Evolutionary conservation across 2,888 invertebrate genomes (phyloP), one percentile per base, ranked within the genome.

Genomic region (Hylaea fasciaria): DNA sequence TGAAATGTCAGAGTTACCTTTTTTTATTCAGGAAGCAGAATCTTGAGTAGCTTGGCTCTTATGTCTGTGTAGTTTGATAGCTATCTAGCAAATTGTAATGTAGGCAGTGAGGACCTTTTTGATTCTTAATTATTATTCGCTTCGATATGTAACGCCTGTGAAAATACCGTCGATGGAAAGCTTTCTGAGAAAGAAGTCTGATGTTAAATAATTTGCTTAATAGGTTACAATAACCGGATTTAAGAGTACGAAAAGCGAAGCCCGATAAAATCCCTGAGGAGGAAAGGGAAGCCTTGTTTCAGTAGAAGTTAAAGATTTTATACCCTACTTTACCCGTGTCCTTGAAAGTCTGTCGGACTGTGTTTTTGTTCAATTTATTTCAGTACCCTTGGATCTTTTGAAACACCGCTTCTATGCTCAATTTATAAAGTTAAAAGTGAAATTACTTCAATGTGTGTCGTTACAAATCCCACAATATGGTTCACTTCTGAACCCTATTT

Each of bases 271-370:
- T 57, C 56, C 61, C 48, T 7, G 22, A 46, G 39, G 56, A 44
- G 7, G 51, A 55, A 44, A 44, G 14, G 50, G 44, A 57, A 41
- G 28, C 52, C 47, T 43, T 48, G n/a, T 49, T 40, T 44, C 47
- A 50, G 49, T 40, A 60, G 40, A 49, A 59, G 54, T 55, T 55
- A 55, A 48, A 39, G 61, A 62, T 57, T 56, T 57, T 44, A 62
- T 57, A 49, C 47, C 44, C 32, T 47, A 29, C 45, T 44, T 40
- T 47, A 29, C 45, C 10, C 35, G 35, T 47, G 56, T 39, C 61
- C 56, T 52, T 62, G 56, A 44, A 57, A 51, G 47, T 47, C 47
- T 46, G 29, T n/a, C 29, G 17, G 47, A 32, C 13, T 39, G 17
- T 45, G 39, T 58, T 35, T 53, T 54, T 44, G 40, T 9, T 39